Evolutionary conservation across 1,140 invertebrate species (phyloP), one percentile per base, ranked within the genome.

Genomic region (Drosophila pseudoobscura): DNA sequence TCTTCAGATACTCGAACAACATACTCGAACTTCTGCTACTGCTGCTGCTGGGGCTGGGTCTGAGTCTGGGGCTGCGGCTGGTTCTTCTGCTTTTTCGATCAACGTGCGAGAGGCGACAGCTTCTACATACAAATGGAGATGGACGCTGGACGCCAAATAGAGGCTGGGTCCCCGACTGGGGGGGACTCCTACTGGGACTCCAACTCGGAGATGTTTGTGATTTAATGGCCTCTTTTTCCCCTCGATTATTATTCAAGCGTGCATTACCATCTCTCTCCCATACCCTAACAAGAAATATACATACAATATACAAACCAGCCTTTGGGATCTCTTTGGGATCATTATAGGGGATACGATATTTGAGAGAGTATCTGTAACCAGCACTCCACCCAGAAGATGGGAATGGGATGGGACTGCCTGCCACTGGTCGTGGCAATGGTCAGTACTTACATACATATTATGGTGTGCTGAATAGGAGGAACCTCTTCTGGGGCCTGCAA

Each of bases 221-320:
- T 77, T 75, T 75, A 77, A 77, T 77, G 75, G 75, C 75, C 75
- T 77, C 58, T 69, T 60, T 75, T 44, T 65, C 59, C 35, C 29
- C 56, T 46, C 69, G 60, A 71, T 78, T 78, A 75, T 78, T 78
- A 78, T 78, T 78, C 75, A 64, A 78, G 72, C 71, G 65, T 71
- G 72, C 75, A 66, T 57, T 64, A 78, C 75, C 35, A 39, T 39
- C 35, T 5, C 8, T 31, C 6, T 8, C 2, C 29, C 29, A 8
- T 31, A 9, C 29, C 8, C 29, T 31, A 2, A 9, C 8, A 31
- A 9, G 2, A 9, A 9, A 31, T 9, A 31, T 9, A 8, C 7
- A 75, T 78, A 75, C 20, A 26, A 0, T 26, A 26, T 26, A 26
- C 20, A 2, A 2, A 20, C 20, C 1, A 20, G 2, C 20, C 20